Conservation (phyloP, 2,797 vertebrate genomes). For the Apogon hyalosoma region DNA sequence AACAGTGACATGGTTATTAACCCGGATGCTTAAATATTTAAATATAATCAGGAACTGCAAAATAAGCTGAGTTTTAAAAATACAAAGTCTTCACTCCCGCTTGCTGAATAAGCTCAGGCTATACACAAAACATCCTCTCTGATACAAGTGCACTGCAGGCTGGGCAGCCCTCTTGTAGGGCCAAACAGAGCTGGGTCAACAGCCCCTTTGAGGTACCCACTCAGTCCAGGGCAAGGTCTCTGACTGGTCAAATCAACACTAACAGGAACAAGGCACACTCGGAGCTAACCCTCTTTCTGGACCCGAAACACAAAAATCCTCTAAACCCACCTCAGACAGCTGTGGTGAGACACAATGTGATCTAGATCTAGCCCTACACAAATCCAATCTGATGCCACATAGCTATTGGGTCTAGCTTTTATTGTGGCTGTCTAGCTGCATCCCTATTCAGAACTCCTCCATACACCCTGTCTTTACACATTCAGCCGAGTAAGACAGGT, state of each 20-base stretch:
- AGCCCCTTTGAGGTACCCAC: slow-evolving; percentile 25
- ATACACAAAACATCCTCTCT: slow-evolving; percentile 34
- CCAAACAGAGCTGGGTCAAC: slow-evolving; percentile 50
- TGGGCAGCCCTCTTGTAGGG: slow-evolving; percentile 42
- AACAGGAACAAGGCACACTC: slow-evolving; percentile 21
- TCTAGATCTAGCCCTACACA: slow-evolving; percentile 45
- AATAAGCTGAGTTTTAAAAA: too few species aligned
- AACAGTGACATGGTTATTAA: too few species aligned
- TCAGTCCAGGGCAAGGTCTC: slow-evolving; percentile 45
- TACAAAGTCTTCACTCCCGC: too few species aligned
- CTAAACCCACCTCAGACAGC: slow-evolving; percentile 28
- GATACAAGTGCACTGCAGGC: slow-evolving; percentile 48
- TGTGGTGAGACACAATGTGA: slow-evolving; percentile 27
- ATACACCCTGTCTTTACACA: slow-evolving; percentile 42
- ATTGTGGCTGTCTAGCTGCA: slow-evolving; percentile 49
- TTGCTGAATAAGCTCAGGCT: too few species aligned
- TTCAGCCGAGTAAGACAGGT: slow-evolving; percentile 59
- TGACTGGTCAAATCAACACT: slow-evolving; percentile 46
- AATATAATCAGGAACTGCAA: too few species aligned
- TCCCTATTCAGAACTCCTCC: slow-evolving; percentile 42
- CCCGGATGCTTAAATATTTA: too few species aligned
- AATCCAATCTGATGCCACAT: slow-evolving; percentile 61
- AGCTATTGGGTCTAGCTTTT: slow-evolving; percentile 33
- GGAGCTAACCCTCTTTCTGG: slow-evolving; percentile 23
- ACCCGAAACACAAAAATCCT: slow-evolving; percentile 19